phyloP scores from a whole-genome alignment of 2,113 vertebrate genomes.

The Rhinoderma darwinii region DNA sequence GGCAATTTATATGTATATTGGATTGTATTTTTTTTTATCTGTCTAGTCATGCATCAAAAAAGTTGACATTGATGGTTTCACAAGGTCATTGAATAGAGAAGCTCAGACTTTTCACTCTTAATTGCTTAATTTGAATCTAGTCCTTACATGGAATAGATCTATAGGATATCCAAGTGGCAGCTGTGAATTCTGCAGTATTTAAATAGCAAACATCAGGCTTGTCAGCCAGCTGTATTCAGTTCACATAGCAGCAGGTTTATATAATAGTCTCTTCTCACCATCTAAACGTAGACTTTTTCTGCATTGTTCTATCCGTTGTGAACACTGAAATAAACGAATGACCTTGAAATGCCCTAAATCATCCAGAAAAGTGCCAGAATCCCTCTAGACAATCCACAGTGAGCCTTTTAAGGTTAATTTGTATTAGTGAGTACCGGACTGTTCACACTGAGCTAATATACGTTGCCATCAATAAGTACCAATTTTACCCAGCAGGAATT shows the following conservation, averaged over 20 bases:
- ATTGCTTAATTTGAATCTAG: neutral
- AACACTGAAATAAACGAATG: neutral
- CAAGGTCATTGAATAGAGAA: neutral
- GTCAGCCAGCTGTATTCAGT: neutral
- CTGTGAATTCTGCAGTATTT: neutral
- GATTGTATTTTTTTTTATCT: neutral
- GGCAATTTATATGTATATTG: neutral
- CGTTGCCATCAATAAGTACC: neutral
- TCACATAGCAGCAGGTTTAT: neutral
- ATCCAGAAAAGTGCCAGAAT: neutral
- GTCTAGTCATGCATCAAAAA: neutral
- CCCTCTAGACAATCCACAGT: neutral
- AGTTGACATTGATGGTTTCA: constrained; percentile 7
- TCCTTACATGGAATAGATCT: neutral
- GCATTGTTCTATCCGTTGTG: neutral
- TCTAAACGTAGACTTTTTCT: neutral
- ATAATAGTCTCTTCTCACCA: neutral
- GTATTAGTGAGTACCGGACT: neutral
- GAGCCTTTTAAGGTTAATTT: neutral
- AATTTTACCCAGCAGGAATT: neutral
- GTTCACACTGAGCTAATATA: neutral
- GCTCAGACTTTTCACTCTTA: neutral
- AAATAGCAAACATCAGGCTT: neutral
- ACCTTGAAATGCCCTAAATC: constrained; percentile 11
- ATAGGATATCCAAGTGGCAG: neutral